Base-by-base conservation (phyloP, 1,140 invertebrate species). In the Drosophila ohnishii region DNA sequence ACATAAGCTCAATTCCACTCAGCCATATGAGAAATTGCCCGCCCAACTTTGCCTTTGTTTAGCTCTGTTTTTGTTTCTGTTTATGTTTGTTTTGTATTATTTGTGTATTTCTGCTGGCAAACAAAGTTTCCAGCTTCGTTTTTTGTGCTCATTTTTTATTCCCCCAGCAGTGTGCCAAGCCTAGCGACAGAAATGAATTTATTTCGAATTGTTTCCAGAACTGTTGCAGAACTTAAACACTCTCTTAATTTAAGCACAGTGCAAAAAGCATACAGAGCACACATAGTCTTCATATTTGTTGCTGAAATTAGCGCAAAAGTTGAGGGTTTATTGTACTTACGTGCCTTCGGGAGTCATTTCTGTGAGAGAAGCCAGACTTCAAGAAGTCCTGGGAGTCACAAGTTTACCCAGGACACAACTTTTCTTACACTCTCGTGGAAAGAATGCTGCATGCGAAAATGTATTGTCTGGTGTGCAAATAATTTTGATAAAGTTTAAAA, bases 241-340 rank as follows among this genome's bases (percentile, higher is more conserved):
- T 70, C 77, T 83, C 77, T 71, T 70, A 78, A 83, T 84, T 85
- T 78, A 76, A 80, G 59, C 44, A 30, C 42, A 47, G 47, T 5
- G 47, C 66, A 42, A 40, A 40, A 45, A 32, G 56, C 58, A 53
- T 34, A 50, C 40, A 45, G 34, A 66, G 25, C 71, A 39, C 22
- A 34, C 19, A 34, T 14, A 62, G 63, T 48, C 55, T 30, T 59
- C 30, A 61, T 74, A 64, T 56, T 73, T 73, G 64, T 58, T 63
- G 71, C 65, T 64, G 58, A 81, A 78, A 85, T 85, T 86, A 85
- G 74, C 82, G 78, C 69, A 64, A 75, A 76, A 85, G 64, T 85
- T 81, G 62, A 44, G 66, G 62, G 63, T 57, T 71, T 70, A 71
- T 71, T 71, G 53, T 59, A 40, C 61, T 75, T 48, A 73, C 48